These are phyloP conservation scores for Pterocles orientalis DNA, from an alignment of 2,113 vertebrate species.

Conservation along the genomic window DNA sequence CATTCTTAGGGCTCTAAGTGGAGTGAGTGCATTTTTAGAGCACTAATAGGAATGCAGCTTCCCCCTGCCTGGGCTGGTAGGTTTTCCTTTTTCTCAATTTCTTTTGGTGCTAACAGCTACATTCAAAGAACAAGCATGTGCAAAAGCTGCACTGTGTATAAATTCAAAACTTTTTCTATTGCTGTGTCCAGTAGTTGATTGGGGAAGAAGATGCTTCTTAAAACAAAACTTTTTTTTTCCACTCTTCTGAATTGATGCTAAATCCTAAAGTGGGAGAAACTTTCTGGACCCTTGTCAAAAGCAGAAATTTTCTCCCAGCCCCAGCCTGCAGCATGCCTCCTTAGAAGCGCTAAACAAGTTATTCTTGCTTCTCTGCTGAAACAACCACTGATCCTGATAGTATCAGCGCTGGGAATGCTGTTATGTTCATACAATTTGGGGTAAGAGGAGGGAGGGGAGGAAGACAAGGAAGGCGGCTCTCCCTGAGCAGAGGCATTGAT, in stretches of 20 bases:
- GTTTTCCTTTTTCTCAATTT: background rate
- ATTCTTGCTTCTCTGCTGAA: conserved; percentile 45
- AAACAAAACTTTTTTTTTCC: conserved; percentile 5
- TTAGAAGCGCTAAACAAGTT: conserved; percentile 28
- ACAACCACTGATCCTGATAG: background rate
- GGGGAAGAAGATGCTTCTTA: background rate
- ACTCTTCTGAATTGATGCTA: background rate
- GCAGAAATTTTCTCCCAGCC: conserved; percentile 42
- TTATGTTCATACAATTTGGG: background rate
- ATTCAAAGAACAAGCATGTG: background rate
- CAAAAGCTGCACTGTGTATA: background rate
- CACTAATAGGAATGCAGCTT: conserved; percentile 10
- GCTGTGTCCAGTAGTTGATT: background rate
- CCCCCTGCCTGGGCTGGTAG: background rate
- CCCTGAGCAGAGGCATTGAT: background rate
- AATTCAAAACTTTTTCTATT: background rate
- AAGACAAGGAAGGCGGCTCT: background rate
- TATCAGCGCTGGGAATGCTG: background rate
- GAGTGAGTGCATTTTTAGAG: background rate
- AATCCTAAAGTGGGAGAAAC: conserved; percentile 34
- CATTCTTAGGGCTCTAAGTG: background rate
- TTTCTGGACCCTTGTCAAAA: conserved; percentile 15
- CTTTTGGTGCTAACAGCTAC: background rate
- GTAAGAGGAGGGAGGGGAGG: background rate
- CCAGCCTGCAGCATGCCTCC: conserved; percentile 47